Percentiles rank a stretch among this genome's conserved stretches.
Conservation (phyloP, 2,113 vertebrate genomes). For the Thamnophis sirtalis region DNA sequence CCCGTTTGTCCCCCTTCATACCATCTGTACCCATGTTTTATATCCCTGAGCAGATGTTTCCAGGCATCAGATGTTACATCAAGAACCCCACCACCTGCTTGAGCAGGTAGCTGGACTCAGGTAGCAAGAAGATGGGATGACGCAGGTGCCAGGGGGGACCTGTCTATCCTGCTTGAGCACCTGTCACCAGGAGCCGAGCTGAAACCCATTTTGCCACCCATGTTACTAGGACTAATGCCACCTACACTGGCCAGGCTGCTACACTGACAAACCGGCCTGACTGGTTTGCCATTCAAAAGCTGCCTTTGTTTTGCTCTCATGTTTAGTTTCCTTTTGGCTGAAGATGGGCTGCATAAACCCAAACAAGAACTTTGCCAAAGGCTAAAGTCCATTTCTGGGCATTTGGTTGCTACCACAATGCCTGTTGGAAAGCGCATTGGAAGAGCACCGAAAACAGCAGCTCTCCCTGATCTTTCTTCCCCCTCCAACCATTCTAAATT, state of each 20-base stretch:
- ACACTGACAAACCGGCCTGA: neutral
- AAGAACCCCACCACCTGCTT: neutral
- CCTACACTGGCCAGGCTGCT: neutral
- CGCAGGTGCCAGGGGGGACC: neutral
- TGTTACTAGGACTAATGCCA: neutral
- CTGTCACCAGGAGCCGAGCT: neutral
- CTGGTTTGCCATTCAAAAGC: neutral
- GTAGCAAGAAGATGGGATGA: neutral
- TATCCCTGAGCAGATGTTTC: constrained; percentile 2
- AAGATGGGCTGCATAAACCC: neutral
- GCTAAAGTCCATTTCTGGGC: neutral
- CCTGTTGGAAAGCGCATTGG: neutral
- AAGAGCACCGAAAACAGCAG: neutral
- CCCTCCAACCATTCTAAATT: neutral
- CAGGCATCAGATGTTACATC: neutral
- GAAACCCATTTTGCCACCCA: neutral
- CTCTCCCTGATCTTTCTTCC: no score
- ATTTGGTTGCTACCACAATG: neutral
- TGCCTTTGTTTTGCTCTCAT: neutral
- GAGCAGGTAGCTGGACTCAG: neutral
- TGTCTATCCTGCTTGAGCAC: neutral
- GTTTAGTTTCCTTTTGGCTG: neutral
- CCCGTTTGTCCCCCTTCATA: neutral
- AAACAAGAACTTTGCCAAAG: neutral
- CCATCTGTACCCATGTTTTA: constrained; percentile 16